Percentiles rank a stretch among this genome's conserved stretches.
These are phyloP conservation scores for Embiotoca jacksoni DNA, from an alignment of 2,113 vertebrate genomes.

Conservation along the genomic window DNA sequence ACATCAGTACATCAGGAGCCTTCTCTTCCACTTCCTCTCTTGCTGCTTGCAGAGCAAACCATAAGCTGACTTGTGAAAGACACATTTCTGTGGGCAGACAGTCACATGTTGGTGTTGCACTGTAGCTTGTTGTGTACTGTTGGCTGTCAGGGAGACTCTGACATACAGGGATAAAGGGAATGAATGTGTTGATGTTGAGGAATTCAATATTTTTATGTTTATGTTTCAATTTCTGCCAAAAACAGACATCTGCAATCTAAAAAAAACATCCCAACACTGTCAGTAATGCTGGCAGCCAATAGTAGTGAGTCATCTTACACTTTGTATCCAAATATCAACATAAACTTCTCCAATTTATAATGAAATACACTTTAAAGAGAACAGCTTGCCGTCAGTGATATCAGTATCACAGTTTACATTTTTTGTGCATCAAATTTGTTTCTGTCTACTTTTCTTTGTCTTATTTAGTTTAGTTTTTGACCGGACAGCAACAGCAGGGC, in stretches of 20 bases:
- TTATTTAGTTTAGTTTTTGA: too few species aligned
- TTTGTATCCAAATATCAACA: too few species aligned
- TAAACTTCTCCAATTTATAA: too few species aligned
- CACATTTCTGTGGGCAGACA: slow-evolving; percentile 7
- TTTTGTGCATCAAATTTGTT: too few species aligned
- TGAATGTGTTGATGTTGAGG: not conserved
- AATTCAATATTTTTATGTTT: not conserved
- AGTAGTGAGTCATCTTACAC: too few species aligned
- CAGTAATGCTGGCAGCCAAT: too few species aligned
- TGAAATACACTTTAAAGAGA: too few species aligned
- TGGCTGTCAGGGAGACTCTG: not conserved
- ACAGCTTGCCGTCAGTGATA: too few species aligned
- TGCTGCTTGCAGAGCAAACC: slow-evolving; percentile 45
- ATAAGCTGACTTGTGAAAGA: slow-evolving; percentile 22
- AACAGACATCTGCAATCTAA: not conserved
- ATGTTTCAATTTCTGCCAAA: not conserved
- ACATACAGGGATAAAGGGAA: not conserved
- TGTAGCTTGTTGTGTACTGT: not conserved
- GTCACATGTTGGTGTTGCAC: slow-evolving; percentile 7
- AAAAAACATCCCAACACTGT: slow-evolving; percentile 1
- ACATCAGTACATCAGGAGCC: slow-evolving; percentile 25
- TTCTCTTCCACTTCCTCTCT: slow-evolving; percentile 56
- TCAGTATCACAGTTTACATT: too few species aligned
- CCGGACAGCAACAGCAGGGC: too few species aligned
- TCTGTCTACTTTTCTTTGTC: too few species aligned